Evolutionary conservation across 2,888 invertebrate genomes (phyloP).

Genomic region (Drosophila koepferae): DNA sequence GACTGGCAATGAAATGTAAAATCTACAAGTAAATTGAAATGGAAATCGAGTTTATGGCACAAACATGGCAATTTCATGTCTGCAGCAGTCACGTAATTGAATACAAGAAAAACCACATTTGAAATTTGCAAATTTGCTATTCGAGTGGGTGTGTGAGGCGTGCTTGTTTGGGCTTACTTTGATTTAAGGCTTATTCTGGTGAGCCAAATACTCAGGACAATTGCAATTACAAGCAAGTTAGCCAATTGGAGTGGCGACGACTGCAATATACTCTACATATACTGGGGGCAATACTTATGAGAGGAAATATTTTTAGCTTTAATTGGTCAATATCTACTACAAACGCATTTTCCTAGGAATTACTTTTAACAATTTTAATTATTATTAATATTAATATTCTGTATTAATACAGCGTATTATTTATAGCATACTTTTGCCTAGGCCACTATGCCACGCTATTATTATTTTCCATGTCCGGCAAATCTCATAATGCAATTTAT

Average conservation of each 20-base stretch:
- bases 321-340: background rate
- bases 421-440: too few relatives aligned
- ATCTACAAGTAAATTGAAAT: conserved; percentile 60
- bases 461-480: conserved; percentile 50
- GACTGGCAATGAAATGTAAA: conserved; percentile 55
- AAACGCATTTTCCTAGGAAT: background rate
- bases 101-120: conserved; percentile 58
- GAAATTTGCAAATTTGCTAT: conserved; percentile 52
- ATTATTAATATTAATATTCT: too few relatives aligned
- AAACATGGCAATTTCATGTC: conserved; percentile 27
- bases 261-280: background rate
- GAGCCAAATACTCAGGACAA: conserved; percentile 21
- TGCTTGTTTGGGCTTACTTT: conserved; percentile 2
- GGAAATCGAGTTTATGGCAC: conserved; percentile 46
- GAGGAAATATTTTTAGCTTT: background rate
- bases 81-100: conserved; percentile 72
- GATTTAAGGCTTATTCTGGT: background rate
- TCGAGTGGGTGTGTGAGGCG: conserved; percentile 5
- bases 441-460: background rate
- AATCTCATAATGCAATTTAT: conserved; percentile 50
- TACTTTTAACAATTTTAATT: background rate
- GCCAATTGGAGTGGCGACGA: background rate
- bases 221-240: conserved; percentile 31
- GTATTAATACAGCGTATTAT: too few relatives aligned
- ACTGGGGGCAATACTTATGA: background rate